Base-by-base conservation (phyloP, 2,888 invertebrate species). In the Thera britannica region DNA sequence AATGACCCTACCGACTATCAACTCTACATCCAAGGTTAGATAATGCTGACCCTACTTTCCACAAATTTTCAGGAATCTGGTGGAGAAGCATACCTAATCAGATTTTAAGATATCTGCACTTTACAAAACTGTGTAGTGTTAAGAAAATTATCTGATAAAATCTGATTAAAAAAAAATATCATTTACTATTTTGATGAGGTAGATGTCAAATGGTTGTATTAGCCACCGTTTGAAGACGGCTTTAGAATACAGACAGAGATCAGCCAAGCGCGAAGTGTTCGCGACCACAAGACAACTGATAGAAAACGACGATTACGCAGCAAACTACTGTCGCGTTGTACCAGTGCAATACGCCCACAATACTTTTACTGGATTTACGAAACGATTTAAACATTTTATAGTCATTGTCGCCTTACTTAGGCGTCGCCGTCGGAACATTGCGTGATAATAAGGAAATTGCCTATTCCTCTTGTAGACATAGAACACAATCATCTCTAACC, bases 281-380 rank as follows among this genome's bases (percentile, higher is more conserved):
- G 90, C 86, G 85, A 90, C 91, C 92, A 90, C 90, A 89, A 87
- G 90, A 90, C 90, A 89, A 87, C 90, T 85, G 90, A 92, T 93
- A 92, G 92, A 92, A 93, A 93, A 90, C 89, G 80, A 76, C 83
- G 90, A 92, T 92, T 92, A 90, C 92, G 89, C 88, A 75, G 87
- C 75, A 77, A 83, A 80, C 82, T 86, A 90, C 90, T 91, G 92
- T 92, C 90, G 85, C 88, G 88, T 90, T 90, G 88, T 69, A 65
- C 65, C 68, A 58, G 54, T 90, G 77, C 82, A 76, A 83, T 81
- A 86, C 89, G 84, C 90, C 89, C 83, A 87, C 87, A 81, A 80
- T 82, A 90, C 92, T 91, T 90, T 93, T 92, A 92, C 92, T 89
- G 81, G 82, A 81, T 92, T 93, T 92, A 83, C 91, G 89, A 92